Base-by-base conservation (phyloP, 2,113 vertebrate genomes). In the Psophia crepitans region DNA sequence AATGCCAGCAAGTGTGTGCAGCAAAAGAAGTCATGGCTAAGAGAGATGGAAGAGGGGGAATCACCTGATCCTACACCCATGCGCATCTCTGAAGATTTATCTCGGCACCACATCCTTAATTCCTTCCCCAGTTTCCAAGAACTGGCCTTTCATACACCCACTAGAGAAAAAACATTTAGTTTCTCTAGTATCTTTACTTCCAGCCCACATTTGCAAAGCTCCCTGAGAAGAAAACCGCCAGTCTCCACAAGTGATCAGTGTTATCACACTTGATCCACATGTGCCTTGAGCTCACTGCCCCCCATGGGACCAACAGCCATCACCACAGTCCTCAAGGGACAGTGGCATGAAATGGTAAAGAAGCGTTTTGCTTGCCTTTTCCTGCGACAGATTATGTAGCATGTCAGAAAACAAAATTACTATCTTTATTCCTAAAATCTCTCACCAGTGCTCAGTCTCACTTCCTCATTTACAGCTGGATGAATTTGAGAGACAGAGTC, bases 61-160 rank as follows among this genome's bases (percentile, higher is more conserved):
- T 44, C 56, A 71, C 35, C 60, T 56, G 18, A 49, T 73, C 43
- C 11, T 68, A 32, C 8, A 6, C 18, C 6, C 11, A 0, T n/a
- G 39, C 22, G 26, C 12, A 46, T 46, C 69, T 79, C 56, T 64
- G 32, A 78, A 87, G 41, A 84, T 53, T 79, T 82, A 64, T 79
- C 86, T 73, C 81, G 75, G 79, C 23, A 79, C 35, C 15, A 74
- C 56, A 76, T 71, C 15, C 26, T 81, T n/a, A 61, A 81, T 61
- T 90, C 43, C 35, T 73, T 74, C 39, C 20, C 16, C 35, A 56
- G 69, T 87, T 96, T 95, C 74, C 80, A 79, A 69, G 61, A 95
- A 84, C 41, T 41, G 5, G 22, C 27, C 54, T 81, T 80, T 73
- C 82, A 69, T 20, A 75, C 11, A 68, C 5, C 35, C 2, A 5